phyloP scores from a whole-genome alignment of 1,140 invertebrate species.

The Diorhabda carinulata region DNA sequence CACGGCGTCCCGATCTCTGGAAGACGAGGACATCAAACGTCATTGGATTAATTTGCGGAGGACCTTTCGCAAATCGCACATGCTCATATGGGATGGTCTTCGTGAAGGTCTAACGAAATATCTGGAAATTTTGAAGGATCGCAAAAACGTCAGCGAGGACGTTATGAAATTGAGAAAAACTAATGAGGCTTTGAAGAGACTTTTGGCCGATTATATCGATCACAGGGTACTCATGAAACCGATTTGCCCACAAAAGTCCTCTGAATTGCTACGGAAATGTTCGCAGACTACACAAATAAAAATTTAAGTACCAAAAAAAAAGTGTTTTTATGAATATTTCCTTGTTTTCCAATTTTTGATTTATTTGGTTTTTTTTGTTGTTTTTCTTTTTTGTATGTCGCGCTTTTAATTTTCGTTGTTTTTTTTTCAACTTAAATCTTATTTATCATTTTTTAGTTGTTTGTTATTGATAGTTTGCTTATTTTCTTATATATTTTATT shows the following conservation, averaged over 20 bases:
- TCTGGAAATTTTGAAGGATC: conserved; percentile 46
- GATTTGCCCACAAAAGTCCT: conserved; percentile 18
- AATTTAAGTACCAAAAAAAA: background rate
- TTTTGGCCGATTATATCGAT: conserved; percentile 36
- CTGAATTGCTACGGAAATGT: background rate
- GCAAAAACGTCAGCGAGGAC: conserved; percentile 38
- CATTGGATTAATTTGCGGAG: conserved; percentile 52
- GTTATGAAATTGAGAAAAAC: conserved; percentile 36
- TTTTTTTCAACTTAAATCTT: too few relatives aligned
- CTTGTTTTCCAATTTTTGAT: too few relatives aligned
- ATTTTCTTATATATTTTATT: too few relatives aligned
- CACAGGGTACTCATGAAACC: conserved; percentile 24
- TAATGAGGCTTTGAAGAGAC: conserved; percentile 36
- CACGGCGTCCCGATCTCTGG: conserved; percentile 51
- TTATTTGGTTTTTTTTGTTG: too few relatives aligned
- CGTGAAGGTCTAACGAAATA: conserved; percentile 55
- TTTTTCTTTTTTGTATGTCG: too few relatives aligned
- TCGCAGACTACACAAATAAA: background rate
- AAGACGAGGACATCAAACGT: conserved; percentile 48
- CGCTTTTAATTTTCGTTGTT: too few relatives aligned
- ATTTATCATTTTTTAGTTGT: too few relatives aligned
- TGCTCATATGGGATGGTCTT: conserved; percentile 55
- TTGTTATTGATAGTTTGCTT: too few relatives aligned
- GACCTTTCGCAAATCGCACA: conserved; percentile 49
- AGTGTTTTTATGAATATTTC: too few relatives aligned